phyloP scores from a whole-genome alignment of 2,113 vertebrate genomes.

The Ictalurus furcatus region DNA sequence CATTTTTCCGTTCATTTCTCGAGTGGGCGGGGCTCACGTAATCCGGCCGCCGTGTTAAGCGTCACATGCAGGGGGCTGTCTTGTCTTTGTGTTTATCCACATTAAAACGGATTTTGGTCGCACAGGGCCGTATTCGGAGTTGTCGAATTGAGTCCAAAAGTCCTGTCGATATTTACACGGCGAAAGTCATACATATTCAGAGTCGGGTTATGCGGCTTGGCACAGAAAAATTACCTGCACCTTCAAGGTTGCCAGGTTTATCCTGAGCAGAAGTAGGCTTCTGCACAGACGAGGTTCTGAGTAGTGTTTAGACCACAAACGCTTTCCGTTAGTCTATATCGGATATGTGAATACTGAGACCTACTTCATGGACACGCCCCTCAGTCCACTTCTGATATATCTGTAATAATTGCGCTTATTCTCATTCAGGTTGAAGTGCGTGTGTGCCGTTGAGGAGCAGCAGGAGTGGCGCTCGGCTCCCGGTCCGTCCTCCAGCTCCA shows the following conservation, averaged over 20 bases:
- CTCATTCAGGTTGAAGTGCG: constrained; percentile 76
- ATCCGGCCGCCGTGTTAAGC: too few species aligned
- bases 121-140: too few species aligned
- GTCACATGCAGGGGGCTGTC: not conserved
- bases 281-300: too few species aligned
- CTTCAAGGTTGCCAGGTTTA: not conserved
- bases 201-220: not conserved
- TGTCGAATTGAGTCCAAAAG: too few species aligned
- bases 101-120: not conserved
- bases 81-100: not conserved
- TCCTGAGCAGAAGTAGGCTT: not conserved
- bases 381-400: not conserved
- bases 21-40: not conserved
- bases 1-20: not conserved
- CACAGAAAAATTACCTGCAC: not conserved
- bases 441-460: constrained; percentile 66
- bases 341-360: not conserved
- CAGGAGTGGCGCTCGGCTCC: constrained; percentile 84
- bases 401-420: not conserved
- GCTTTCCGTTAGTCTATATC: not conserved
- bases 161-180: not conserved
- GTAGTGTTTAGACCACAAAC: not conserved
- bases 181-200: not conserved
- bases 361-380: not conserved
- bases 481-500: constrained; percentile 68